Conservation (phyloP, 2,888 invertebrate species). For the Dendrolimus houi region DNA sequence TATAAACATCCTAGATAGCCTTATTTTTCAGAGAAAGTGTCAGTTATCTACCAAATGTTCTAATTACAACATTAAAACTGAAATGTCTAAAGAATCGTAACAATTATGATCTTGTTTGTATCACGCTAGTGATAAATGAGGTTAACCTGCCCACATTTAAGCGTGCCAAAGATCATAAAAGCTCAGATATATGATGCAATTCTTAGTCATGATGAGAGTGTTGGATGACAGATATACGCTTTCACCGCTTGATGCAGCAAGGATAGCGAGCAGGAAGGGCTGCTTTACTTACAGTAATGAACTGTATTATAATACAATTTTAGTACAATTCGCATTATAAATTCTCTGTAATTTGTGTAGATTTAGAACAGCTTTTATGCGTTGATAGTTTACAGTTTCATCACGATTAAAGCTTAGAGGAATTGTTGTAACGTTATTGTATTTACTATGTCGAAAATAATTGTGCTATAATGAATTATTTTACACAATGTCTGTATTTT, state of each 20-base stretch:
- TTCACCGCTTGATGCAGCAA: slow-evolving; percentile 51
- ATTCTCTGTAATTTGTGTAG: not conserved
- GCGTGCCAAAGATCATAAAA: slow-evolving; percentile 40
- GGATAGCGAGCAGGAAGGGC: slow-evolving; percentile 48
- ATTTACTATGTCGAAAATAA: no score
- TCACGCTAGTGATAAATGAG: slow-evolving; percentile 12
- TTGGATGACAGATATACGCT: slow-evolving; percentile 49
- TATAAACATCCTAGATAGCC: no score
- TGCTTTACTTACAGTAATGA: slow-evolving; percentile 39
- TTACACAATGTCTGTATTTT: no score
- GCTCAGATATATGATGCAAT: slow-evolving; percentile 36
- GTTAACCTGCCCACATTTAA: slow-evolving; percentile 24
- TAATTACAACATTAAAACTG: no score
- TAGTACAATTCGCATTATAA: not conserved
- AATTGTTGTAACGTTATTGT: no score
- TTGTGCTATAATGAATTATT: no score
- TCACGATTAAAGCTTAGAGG: no score
- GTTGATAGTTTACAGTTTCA: no score
- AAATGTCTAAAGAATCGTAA: no score
- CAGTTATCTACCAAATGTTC: no score
- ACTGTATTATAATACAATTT: slow-evolving; percentile 29
- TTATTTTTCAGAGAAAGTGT: no score
- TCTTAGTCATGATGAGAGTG: slow-evolving; percentile 43
- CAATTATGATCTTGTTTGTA: slow-evolving; percentile 1
- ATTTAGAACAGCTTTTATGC: not conserved